These are phyloP conservation scores for Coenonympha arcania DNA, from an alignment of 2,888 invertebrate species.

Conservation along the genomic window DNA sequence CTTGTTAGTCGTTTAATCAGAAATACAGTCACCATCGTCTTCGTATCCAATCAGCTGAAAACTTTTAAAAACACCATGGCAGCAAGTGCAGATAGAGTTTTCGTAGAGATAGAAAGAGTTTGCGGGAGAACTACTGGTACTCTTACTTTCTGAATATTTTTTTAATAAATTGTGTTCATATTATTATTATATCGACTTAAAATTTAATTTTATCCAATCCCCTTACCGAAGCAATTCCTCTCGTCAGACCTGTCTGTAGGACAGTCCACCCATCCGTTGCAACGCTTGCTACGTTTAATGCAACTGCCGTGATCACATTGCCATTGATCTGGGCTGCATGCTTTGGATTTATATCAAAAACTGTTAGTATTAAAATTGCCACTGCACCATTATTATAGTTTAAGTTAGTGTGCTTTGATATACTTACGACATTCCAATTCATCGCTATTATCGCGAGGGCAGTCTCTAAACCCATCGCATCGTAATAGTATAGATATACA, in stretches of 20 bases:
- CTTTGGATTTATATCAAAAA: slow-evolving; percentile 46
- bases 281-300: slow-evolving; percentile 74
- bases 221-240: slow-evolving; percentile 76
- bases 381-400: background rate
- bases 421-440: slow-evolving; percentile 78
- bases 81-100: no score
- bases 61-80: no score
- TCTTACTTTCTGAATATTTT: no score
- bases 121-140: no score
- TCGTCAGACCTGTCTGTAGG: slow-evolving; percentile 82
- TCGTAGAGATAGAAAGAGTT: no score
- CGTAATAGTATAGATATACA: slow-evolving; percentile 80
- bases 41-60: no score
- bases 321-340: slow-evolving; percentile 80
- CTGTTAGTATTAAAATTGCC: slow-evolving; percentile 1
- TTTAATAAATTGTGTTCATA: no score
- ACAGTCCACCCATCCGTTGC: slow-evolving; percentile 81
- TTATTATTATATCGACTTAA: no score
- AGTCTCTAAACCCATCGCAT: slow-evolving; percentile 84
- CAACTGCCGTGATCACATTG: slow-evolving; percentile 83
- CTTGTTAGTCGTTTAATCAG: no score
- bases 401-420: slow-evolving; percentile 24
- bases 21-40: no score
- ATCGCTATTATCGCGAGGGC: slow-evolving; percentile 77
- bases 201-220: no score